Base-by-base conservation (phyloP, 1,140 invertebrate genomes). In the Lasioglossum albipes region DNA sequence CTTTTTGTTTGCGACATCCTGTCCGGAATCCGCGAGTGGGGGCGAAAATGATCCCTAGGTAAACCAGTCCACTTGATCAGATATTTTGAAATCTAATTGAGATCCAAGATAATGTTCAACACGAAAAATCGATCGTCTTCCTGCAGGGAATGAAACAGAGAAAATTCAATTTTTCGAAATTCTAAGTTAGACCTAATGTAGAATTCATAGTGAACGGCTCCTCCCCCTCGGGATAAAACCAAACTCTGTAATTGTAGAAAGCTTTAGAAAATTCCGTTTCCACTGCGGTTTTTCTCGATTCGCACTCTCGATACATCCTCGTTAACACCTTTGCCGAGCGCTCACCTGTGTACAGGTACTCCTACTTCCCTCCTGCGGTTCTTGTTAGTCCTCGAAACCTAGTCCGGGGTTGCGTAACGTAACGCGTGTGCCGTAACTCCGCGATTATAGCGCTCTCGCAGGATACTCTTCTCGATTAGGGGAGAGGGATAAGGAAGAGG, bases 301-400 rank as follows among this genome's bases (percentile, higher is more conserved):
- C 20, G 7, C 12, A 5, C 20, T 20, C 31, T 7, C 18, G 61
- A n/a, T 27, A 52, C 18, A n/a, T 49, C 45, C 61, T 74, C 42
- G 6, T 57, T 74, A 74, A 18, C 73, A 41, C 31, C 64, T 49
- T 31, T n/a, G 31, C 27, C 16, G 20, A 22, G 22, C 31, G 16
- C 45, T 77, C 66, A 76, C 66, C 66, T 77, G 75, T 70, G 54
- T 41, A 45, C 31, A 67, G 62, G 31, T 70, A n/a, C 5, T 1
- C 10, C 36, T 45, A 20, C 45, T 49, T 13, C 6, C 36, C n/a
- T 9, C 0, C 4, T 9, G 27, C 57, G 67, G 61, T 70, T 10
- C 67, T 70, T 66, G 67, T 77, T 70, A 69, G 36, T 70, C 42
- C 67, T 62, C 42, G 57, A 52, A 77, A 62, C 27, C 67, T 16